These are phyloP conservation scores for Electrophaes corylata DNA, from an alignment of 2,888 invertebrate genomes.

Conservation along the genomic window DNA sequence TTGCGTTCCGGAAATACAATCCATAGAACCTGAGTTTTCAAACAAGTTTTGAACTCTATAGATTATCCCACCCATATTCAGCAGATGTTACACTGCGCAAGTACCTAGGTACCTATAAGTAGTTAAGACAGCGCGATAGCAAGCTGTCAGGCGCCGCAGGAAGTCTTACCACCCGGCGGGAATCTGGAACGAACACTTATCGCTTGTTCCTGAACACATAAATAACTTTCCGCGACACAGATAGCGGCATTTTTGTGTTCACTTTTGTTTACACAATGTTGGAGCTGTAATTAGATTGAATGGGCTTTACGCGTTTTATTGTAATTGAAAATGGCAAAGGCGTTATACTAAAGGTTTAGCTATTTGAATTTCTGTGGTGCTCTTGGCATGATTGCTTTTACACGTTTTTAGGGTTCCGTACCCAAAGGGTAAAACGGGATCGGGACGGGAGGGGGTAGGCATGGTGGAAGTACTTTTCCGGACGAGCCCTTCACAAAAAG, in stretches of 20 bases:
- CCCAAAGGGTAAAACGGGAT: too few relatives aligned
- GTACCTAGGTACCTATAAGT: conserved; percentile 7
- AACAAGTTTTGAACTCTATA: background rate
- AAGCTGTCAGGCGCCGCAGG: conserved; percentile 39
- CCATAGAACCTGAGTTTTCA: too few relatives aligned
- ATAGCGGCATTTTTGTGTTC: conserved; percentile 28
- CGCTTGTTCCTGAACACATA: conserved; percentile 38
- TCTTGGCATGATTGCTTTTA: too few relatives aligned
- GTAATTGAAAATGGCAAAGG: conserved; percentile 10
- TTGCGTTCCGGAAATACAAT: too few relatives aligned
- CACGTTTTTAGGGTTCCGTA: too few relatives aligned
- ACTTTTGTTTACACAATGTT: conserved; percentile 25
- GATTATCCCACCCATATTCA: background rate
- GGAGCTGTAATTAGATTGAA: conserved; percentile 25
- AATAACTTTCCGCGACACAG: conserved; percentile 29
- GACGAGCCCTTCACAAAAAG: too few relatives aligned
- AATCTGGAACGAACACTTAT: conserved; percentile 45
- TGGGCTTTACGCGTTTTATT: conserved; percentile 16
- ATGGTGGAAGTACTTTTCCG: too few relatives aligned
- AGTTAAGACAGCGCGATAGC: conserved; percentile 8
- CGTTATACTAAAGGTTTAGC: conserved; percentile 5
- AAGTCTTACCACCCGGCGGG: conserved; percentile 43
- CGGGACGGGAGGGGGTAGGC: too few relatives aligned
- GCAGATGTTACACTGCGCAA: conserved; percentile 10
- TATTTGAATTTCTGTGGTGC: background rate